Conservation (phyloP, 35 echinoderm and acorn worm species). For the Apostichopus parvimensis region DNA sequence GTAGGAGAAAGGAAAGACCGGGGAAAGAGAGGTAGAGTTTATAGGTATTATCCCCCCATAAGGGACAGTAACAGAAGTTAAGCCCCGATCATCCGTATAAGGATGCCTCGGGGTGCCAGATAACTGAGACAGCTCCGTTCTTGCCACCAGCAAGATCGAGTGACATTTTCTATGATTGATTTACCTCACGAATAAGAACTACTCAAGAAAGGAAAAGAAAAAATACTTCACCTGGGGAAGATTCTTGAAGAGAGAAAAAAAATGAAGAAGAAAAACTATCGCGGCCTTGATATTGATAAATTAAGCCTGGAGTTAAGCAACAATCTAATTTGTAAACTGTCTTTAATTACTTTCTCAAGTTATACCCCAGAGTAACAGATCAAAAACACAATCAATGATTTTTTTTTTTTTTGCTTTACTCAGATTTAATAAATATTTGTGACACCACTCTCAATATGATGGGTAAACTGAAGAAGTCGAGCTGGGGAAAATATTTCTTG, state of each 20-base stretch:
- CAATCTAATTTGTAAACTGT: constrained; percentile 53
- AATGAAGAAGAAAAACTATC: neutral
- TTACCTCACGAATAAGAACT: constrained; percentile 18
- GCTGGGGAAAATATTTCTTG: neutral
- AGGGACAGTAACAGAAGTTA: constrained; percentile 52
- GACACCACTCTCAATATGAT: constrained; percentile 11
- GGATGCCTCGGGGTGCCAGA: neutral
- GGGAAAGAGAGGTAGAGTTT: neutral
- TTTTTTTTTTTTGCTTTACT: neutral
- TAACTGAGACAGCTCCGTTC: constrained; percentile 25
- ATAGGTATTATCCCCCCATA: constrained; percentile 42
- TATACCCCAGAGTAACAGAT: constrained; percentile 36
- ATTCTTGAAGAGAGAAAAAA: neutral
- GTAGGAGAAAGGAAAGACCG: neutral
- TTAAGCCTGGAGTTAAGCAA: constrained; percentile 46
- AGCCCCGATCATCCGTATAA: constrained; percentile 22
- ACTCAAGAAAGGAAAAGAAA: neutral
- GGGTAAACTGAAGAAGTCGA: neutral
- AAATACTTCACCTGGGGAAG: constrained; percentile 13
- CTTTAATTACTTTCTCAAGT: constrained; percentile 50
- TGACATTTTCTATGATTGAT: constrained; percentile 39
- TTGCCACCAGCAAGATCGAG: constrained; percentile 21
- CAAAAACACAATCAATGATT: constrained; percentile 21
- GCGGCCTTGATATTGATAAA: constrained; percentile 51
- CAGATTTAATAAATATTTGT: constrained; percentile 20